Base-by-base conservation (phyloP, 1,140 invertebrate species). In the Achroia grisella region DNA sequence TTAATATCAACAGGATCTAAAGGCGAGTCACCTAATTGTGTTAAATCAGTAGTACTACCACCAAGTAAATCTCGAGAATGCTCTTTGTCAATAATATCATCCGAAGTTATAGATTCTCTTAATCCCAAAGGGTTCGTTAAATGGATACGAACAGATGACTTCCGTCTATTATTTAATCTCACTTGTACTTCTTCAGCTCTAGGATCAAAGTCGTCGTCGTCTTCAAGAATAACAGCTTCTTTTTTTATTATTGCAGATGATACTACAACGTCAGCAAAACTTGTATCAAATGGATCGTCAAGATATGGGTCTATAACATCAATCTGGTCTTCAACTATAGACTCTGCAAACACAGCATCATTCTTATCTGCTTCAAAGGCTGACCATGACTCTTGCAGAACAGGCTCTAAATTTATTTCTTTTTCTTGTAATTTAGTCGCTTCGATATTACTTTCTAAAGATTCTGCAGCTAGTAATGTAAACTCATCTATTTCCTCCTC, bases 241-340 rank as follows among this genome's bases (percentile, higher is more conserved):
- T 88, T 66, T 90, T 90, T 70, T 89, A 79, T 51, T 89, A 90
- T 13, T 65, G 73, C 30, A 49, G 37, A 36, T 58, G 92, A 91
- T 35, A 94, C 74, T 31, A 95, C 88, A 60, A 92, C 92, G 30
- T 93, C 92, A 0, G 92, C 94, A 83, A 94, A 94, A 35, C 92
- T 90, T 8, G 94, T 96, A 67, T 96, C 94, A 65, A 97, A 97
- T 0, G 94, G 94, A 89, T 95, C 94, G 53, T 82, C 73, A 41
- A 76, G 39, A 47, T 82, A 83, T 1, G 71, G 74, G 56, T 82
- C 78, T 47, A 76, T 39, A 6, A 81, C 67, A 57, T 83, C 79
- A 49, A 81, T 61, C 56, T 85, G 73, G 54, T 85, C 81, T 71
- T 83, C 79, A 28, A 93, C 80, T 48, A 95, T 90, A 60, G 91